Evolutionary conservation across 2,797 vertebrate genomes (phyloP), one percentile per base, ranked within the genome.

Genomic region (Tenualosa thibaudeaui): DNA sequence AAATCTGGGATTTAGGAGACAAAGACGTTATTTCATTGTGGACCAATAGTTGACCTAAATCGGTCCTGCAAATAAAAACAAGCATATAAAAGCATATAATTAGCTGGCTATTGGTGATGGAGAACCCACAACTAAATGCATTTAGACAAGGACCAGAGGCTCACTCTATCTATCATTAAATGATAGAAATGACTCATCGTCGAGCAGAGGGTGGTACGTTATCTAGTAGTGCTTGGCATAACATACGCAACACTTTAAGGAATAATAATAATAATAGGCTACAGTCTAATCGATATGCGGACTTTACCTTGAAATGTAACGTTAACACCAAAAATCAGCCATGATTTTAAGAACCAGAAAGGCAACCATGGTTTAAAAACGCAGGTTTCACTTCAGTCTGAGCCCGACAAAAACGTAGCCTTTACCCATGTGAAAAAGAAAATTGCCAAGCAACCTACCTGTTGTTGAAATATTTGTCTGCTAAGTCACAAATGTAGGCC

Each of bases 1-100:
- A 5, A 65, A 81, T 82, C 86, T 88, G 81, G 43, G 53, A 84
- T 65, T 75, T 81, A 78, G n/a, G 71, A 78, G 40, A 78, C 1
- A 46, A 46, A 13, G 8, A 78, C 24, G 58, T 78, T 78, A 46
- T 46, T 78, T 71, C 19, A 22, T 19, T 78, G 40, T 17, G 3
- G 1, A 43, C 40, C 37, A 46, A 6, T 17, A 26, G 10, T 71
- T 6, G 12, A 71, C 65, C 0, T 71, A 40, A 71, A 37, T 71
- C 15, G 31, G 26, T 3, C 40, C 13, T 0, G 26, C 15, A 37
- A 71, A 40, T 71, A 40, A 71, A n/a, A 37, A 68, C 62, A 31
- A 31, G 3, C 1, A 31, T 24, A 2, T 26, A 51, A 51, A 51
- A 7, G 7, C 50, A 9, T 51, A 51, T 7, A 9, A 12, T 51